Base-by-base conservation (phyloP, 2,797 vertebrate species). In the Coluber constrictor region DNA sequence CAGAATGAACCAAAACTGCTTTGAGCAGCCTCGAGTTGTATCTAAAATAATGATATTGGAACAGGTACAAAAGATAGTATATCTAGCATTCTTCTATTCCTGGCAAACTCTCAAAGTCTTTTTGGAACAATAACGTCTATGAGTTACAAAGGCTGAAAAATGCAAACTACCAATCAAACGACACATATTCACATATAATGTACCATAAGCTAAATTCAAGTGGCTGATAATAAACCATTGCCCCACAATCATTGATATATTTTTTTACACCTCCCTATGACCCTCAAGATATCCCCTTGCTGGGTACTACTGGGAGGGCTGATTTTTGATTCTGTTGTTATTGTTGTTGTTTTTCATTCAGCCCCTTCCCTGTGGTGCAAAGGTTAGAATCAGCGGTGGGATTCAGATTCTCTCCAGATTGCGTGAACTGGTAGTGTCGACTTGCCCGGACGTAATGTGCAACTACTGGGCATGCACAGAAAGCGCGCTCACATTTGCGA, bases 121-220 rank as follows among this genome's bases (percentile, higher is more conserved):
- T 93, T 93, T 92, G 51, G 93, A 95, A 66, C 47, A 61, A 93
- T 60, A 90, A 93, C 74, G 0, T 13, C 70, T 87, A n/a, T 61
- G 86, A 94, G 70, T 89, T 83, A 66, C 90, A 92, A 92, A 95
- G 88, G 63, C 20, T 57, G 74, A 15, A 92, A 74, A 91, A 93
- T 94, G 51, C 87, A 66, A 90, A 56, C 32, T 91, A 88, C 55
- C 61, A 92, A 59, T 70, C 10, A 29, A 70, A 18, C 54, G 94
- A 90, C 57, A 83, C 91, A 59, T 27, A 83, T 83, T 47, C 74
- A 83, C 43, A 47, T 10, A 83, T 10, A 20, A 47, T 43, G 18
- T 79, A 54, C 51, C 51, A 1, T 54, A 23, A 47, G 10, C 74
- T 79, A 87, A 56, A 95, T 88, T 90, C 83, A 90, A 95, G 18